Evolutionary conservation across 2,888 invertebrate species (phyloP), one percentile per base, ranked within the genome.

Genomic region (Sarcophaga caerulescens): DNA sequence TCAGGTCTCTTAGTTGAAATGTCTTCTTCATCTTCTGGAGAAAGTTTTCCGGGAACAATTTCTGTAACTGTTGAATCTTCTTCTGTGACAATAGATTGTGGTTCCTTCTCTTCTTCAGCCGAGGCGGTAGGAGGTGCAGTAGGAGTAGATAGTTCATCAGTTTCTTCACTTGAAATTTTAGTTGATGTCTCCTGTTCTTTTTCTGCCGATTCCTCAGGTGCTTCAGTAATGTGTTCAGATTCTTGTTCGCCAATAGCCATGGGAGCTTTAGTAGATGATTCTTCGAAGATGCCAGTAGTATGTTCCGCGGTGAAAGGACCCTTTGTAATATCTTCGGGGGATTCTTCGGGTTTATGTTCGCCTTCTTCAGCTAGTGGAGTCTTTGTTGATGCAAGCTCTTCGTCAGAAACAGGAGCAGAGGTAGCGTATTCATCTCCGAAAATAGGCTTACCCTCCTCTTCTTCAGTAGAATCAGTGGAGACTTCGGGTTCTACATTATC

Each of bases 181-280:
- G 68, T 57, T 21, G 84, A 47, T 57, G n/a, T 77, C 17, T 75
- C 19, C 52, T 52, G 14, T 47, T 84, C 80, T 25, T 88, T 78
- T 60, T 88, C 84, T 8, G 76, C 86, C 35, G 63, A 44, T 68
- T 77, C 45, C 59, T 23, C 6, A 8, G 52, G 4, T 11, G 35
- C 10, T 63, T 87, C 85, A 66, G 88, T 84, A 8, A 81, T 68
- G 21, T 85, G 69, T 14, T 45, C 21, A 10, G 52, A 44, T 19
- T 63, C 73, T 23, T 66, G 62, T 65, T 85, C 85, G 5, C 52
- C 35, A 82, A 70, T 59, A 8, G 23, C 6, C 25, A 44, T 3
- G 14, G 69, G 35, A 0, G 8, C n/a, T 69, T 59, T 59, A 12
- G 78, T 73, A 23, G 14, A 12, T 25, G 70, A 21, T 70, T 77